Evolutionary conservation across 2,888 invertebrate genomes (phyloP).

Genomic region (Axea sp.): DNA sequence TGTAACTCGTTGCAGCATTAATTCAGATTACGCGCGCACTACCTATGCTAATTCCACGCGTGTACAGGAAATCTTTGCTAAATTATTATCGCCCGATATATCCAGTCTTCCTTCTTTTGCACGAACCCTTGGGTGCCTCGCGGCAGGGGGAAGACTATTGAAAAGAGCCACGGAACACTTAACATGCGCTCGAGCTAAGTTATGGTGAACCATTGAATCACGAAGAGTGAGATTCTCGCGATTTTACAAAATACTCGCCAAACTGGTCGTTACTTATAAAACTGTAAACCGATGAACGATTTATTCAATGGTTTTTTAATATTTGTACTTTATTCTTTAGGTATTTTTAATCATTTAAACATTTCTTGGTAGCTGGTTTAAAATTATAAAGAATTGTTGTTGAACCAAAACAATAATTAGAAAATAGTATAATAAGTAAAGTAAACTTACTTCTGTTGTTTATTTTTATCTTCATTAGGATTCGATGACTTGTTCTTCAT

Average conservation of each 20-base stretch:
- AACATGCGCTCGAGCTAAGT: conserved; percentile 59
- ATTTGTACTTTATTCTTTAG: not conserved
- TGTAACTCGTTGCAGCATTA: conserved; percentile 73
- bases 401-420: no score
- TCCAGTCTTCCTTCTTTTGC: conserved; percentile 54
- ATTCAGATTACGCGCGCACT: conserved; percentile 69
- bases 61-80: conserved; percentile 73
- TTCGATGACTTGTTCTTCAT: conserved; percentile 11
- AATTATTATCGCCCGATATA: conserved; percentile 65
- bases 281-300: conserved; percentile 16
- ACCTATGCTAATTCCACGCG: conserved; percentile 69
- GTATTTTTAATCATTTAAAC: no score
- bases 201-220: conserved; percentile 60
- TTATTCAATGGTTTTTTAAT: conserved; percentile 11
- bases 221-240: conserved; percentile 50
- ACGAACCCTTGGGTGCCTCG: conserved; percentile 52
- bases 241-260: conserved; percentile 40
- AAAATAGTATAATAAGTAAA: no score
- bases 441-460: no score
- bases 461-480: no score
- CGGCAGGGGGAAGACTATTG: conserved; percentile 47
- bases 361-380: no score
- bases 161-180: conserved; percentile 51
- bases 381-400: no score
- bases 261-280: conserved; percentile 29